A percentile compares a stretch with the other conserved stretches of the same genome.
Evolutionary conservation across 2,113 vertebrate species (phyloP).

Genomic region (Pachyramphus minor): DNA sequence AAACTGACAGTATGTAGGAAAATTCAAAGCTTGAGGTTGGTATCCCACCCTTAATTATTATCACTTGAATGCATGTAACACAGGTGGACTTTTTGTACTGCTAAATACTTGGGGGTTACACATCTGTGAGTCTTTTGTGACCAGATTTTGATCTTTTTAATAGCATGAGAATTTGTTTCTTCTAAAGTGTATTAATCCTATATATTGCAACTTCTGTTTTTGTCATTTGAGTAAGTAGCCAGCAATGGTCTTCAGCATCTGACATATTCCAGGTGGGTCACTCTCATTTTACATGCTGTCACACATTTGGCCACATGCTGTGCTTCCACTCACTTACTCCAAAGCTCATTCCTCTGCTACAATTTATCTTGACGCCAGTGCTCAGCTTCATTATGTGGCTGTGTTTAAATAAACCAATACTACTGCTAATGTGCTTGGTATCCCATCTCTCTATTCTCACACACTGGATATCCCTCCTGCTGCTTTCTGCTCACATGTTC

Average conservation of each 20-base stretch:
- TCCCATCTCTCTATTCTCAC: neutral
- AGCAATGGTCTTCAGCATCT: neutral
- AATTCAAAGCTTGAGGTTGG: neutral
- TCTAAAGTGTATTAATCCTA: neutral
- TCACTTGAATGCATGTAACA: neutral
- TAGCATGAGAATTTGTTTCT: neutral
- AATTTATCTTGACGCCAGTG: neutral
- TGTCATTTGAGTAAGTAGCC: neutral
- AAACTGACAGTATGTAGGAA: neutral
- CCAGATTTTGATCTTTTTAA: neutral
- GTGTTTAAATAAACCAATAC: neutral
- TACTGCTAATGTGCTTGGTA: neutral
- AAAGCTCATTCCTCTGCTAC: neutral
- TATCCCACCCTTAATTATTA: neutral
- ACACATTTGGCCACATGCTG: neutral
- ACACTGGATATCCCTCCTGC: constrained; percentile 10
- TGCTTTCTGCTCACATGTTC: constrained; percentile 47
- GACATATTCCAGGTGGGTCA: neutral
- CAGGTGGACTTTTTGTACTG: neutral
- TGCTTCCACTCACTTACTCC: neutral
- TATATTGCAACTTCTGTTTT: neutral
- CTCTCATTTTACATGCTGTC: neutral
- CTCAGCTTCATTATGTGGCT: neutral
- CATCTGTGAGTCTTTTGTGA: neutral
- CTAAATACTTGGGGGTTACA: neutral